Evolutionary conservation across 2,888 invertebrate genomes (phyloP).

Genomic region (Eupithecia pulchellata): DNA sequence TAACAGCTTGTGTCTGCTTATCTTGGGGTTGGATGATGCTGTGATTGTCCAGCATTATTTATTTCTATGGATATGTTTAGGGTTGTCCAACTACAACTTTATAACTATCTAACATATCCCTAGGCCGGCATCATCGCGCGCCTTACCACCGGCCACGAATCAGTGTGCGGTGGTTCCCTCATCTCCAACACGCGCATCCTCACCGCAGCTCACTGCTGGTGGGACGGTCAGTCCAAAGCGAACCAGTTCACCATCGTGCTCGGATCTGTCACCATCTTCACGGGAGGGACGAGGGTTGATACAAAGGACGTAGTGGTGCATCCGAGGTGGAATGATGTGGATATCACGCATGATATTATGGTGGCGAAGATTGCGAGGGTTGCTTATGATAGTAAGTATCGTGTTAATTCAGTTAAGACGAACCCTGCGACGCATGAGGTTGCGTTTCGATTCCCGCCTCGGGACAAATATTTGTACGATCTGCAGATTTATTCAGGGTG

Average conservation of each 20-base stretch:
- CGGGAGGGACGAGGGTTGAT: conserved; percentile 68
- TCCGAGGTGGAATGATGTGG: conserved; percentile 61
- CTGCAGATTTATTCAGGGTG: too few species aligned
- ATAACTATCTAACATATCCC: not conserved
- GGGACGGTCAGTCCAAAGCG: conserved; percentile 69
- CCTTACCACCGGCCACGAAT: conserved; percentile 63
- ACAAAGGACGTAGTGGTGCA: conserved; percentile 63
- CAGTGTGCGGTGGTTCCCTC: conserved; percentile 73
- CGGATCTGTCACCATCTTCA: conserved; percentile 70
- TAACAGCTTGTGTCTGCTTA: too few species aligned
- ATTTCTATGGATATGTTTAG: too few species aligned
- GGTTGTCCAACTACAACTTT: too few species aligned
- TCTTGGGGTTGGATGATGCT: too few species aligned
- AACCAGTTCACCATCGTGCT: conserved; percentile 67
- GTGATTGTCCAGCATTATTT: too few species aligned
- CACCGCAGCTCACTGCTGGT: conserved; percentile 79
- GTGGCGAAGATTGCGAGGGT: conserved; percentile 62
- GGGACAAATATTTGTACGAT: too few species aligned
- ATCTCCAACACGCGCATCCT: conserved; percentile 66
- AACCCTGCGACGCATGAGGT: too few species aligned
- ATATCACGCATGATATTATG: conserved; percentile 67
- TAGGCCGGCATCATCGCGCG: conserved; percentile 70
- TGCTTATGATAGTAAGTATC: conserved; percentile 63
- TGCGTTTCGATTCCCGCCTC: too few species aligned
- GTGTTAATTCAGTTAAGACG: not conserved